These are phyloP conservation scores for Piaya cayana DNA, from an alignment of 2,113 vertebrate genomes.

Conservation along the genomic window DNA sequence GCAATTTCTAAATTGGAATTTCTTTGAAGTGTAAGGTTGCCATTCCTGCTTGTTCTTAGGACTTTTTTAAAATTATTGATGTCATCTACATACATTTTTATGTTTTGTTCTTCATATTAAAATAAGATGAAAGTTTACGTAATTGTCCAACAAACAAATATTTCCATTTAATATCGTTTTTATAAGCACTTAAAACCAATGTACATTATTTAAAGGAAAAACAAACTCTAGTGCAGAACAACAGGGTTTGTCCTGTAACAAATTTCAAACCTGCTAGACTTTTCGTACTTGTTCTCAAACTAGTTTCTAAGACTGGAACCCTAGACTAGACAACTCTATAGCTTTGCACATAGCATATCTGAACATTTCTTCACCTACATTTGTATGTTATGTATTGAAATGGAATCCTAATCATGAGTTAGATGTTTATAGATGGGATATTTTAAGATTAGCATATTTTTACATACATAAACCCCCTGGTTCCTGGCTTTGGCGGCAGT, in stretches of 20 bases:
- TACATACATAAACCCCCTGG: background rate
- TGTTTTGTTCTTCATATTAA: background rate
- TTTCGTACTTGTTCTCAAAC: background rate
- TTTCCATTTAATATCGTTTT: background rate
- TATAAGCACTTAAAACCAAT: background rate
- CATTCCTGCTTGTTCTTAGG: background rate
- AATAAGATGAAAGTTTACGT: background rate
- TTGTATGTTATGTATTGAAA: background rate
- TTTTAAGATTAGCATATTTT: background rate
- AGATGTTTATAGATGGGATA: background rate
- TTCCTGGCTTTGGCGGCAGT: background rate
- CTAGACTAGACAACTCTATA: background rate
- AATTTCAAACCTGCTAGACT: background rate
- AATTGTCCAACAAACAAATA: background rate
- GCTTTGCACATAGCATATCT: background rate
- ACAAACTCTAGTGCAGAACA: background rate
- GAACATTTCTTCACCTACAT: background rate
- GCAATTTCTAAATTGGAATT: background rate
- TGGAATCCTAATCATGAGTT: background rate
- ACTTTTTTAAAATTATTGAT: background rate
- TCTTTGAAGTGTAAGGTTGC: background rate
- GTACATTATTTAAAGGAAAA: background rate
- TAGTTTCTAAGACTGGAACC: background rate
- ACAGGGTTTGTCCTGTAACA: background rate
- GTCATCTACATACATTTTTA: background rate